Base-by-base conservation (phyloP, 2,797 vertebrate genomes). In the Poecilia wingei region DNA sequence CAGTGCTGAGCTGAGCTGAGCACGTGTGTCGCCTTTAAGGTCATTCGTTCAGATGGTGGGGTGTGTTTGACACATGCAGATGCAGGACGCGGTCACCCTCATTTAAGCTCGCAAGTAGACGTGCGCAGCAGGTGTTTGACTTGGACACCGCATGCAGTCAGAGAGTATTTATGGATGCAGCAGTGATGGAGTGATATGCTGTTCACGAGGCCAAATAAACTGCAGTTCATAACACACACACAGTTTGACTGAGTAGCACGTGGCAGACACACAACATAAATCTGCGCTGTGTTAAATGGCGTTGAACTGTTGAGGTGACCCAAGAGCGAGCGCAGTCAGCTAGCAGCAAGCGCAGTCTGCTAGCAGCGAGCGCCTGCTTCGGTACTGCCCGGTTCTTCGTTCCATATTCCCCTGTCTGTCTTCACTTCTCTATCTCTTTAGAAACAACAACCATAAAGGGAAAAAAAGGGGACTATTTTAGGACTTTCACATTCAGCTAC, bases 121-220 rank as follows among this genome's bases (percentile, higher is more conserved):
- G 66, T 66, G 81, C 72, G 68, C n/a, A 92, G 90, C 90, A 94
- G 89, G 87, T 89, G 88, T 68, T 1, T 39, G 87, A 86, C 89
- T 79, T 87, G 88, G 88, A 93, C 94, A 95, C 94, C 75, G 85
- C 84, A 70, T 82, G 82, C 77, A 83, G 88, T 95, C 95, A 95
- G 49, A 22, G 87, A 81, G 84, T 96, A 96, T 96, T 96, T 92
- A 92, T 85, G 93, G 91, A 88, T 33, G 70, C 92, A 91, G 90
- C 92, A 88, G 88, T 74, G 88, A 89, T 79, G 84, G 74, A 90
- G 80, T 57, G 82, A 84, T 80, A 84, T 83, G 75, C 81, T 89
- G 84, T 76, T 86, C 81, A 89, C 80, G 72, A 72, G 83, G 77
- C 79, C 28, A 1, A 49, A 28, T 20, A 0, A 49, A 36, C 43